Conservation (phyloP, 2,113 vertebrate species). For the Paracanthobrama guichenoti region DNA sequence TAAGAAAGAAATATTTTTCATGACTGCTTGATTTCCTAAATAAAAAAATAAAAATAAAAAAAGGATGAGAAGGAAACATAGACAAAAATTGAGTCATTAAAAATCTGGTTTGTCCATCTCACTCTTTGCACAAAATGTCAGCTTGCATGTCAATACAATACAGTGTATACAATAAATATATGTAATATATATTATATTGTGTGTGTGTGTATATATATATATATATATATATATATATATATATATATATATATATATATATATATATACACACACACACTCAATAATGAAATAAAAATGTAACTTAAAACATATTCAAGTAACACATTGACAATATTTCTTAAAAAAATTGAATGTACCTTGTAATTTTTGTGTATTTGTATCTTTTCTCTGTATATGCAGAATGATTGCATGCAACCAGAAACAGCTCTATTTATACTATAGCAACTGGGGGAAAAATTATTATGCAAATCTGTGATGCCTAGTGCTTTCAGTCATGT, state of each 20-base stretch:
- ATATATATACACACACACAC: neutral
- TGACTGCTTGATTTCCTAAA: constrained; percentile 9
- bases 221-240: too few relatives aligned
- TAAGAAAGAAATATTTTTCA: constrained; percentile 39
- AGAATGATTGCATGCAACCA: neutral
- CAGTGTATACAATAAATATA: neutral
- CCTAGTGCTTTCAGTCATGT: neutral
- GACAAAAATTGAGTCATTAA: neutral
- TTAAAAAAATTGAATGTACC: neutral
- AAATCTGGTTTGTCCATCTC: neutral
- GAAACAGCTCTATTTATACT: neutral
- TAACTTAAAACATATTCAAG: neutral
- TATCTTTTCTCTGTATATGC: neutral
- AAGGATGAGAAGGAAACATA: neutral
- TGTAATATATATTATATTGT: too few relatives aligned
- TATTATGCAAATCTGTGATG: neutral
- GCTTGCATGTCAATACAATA: neutral
- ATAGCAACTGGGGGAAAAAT: neutral
- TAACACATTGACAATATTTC: too few relatives aligned
- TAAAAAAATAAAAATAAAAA: neutral
- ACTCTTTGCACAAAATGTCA: neutral
- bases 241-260: too few relatives aligned
- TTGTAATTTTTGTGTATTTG: neutral
- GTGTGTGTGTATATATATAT: too few relatives aligned
- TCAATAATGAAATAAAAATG: neutral